These are phyloP conservation scores for Mixornis gularis DNA, from an alignment of 2,113 vertebrate genomes.

Conservation along the genomic window DNA sequence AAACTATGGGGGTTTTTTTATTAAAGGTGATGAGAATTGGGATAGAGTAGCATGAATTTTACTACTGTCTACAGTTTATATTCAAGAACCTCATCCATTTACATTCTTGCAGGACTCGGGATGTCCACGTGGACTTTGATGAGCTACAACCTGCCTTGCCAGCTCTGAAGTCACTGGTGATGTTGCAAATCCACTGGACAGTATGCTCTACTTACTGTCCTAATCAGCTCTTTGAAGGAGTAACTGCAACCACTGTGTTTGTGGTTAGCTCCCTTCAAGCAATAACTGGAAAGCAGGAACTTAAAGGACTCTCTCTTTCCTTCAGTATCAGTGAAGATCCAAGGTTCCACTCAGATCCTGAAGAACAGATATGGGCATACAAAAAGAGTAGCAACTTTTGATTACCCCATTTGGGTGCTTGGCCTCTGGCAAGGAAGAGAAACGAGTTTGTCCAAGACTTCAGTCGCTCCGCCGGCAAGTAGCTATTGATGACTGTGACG, in stretches of 20 bases:
- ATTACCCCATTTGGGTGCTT: not conserved
- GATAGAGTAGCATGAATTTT: not conserved
- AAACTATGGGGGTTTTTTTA: not conserved
- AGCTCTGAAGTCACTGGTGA: not conserved
- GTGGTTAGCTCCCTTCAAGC: not conserved
- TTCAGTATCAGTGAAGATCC: not conserved
- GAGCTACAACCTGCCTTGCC: not conserved
- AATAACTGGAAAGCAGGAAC: not conserved
- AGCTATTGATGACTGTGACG: fast-evolving
- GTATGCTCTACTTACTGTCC: fast-evolving
- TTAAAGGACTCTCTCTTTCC: not conserved
- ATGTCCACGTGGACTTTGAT: not conserved
- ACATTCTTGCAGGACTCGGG: not conserved
- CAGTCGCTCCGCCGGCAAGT: not conserved
- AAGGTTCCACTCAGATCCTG: not conserved
- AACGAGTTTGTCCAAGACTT: not conserved
- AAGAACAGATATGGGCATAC: not conserved
- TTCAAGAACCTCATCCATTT: not conserved
- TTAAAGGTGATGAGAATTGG: not conserved
- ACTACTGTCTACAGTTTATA: not conserved
- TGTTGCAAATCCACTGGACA: fast-evolving
- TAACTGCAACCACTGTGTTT: too few relatives aligned
- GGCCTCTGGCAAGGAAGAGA: not conserved
- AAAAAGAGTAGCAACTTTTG: not conserved
- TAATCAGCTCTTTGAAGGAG: not conserved